Base-by-base conservation (phyloP, 53 echinoderm and acorn worm species). In the Echinometra lucunter region DNA sequence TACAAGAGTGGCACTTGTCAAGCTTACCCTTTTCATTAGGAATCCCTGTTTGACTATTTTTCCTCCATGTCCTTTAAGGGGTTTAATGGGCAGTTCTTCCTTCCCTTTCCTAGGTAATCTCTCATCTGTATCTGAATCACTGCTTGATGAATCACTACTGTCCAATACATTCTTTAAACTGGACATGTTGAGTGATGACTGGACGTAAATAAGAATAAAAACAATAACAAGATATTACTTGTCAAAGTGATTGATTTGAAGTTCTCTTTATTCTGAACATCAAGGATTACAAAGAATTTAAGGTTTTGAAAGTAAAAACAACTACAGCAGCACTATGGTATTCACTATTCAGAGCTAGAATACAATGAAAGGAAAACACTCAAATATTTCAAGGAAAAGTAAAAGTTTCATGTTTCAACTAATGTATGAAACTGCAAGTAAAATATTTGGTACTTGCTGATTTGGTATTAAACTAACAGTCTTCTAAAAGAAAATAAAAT, bases 1-100 rank as follows among this genome's bases (percentile, higher is more conserved):
- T 10, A 72, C 63, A 21, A 15, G 23, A 19, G 21, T 63, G 58
- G 21, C 8, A 19, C 19, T 19, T 4, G 63, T 19, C 19, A 63
- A 3, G 16, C 21, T 72, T 82, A 99, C 99, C 96, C 99, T 95
- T 92, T 99, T 99, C 55, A 99, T 89, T 58, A 99, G 89, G 72
- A 99, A 99, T 27, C 99, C 99, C 60, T 98, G 98, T 92, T 99
- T 99, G 87, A 99, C 96, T 25, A 95, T 74, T 45, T 97, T 99
- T 6, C 98, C 98, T 47, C 95, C 95, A 28, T 94, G 94, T 45
- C 96, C 95, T 57, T 96, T 97, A 72, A 96, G 85, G 7, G 89
- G 44, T 83, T 95, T 96, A 57, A 91, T 89, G 37, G 97, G 70
- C 28, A 91, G 40, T 27, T 91, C 66, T 18, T 88, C 95, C 25